These are phyloP conservation scores for Telenomus remus DNA, from an alignment of 1,140 invertebrate genomes.

Conservation along the genomic window DNA sequence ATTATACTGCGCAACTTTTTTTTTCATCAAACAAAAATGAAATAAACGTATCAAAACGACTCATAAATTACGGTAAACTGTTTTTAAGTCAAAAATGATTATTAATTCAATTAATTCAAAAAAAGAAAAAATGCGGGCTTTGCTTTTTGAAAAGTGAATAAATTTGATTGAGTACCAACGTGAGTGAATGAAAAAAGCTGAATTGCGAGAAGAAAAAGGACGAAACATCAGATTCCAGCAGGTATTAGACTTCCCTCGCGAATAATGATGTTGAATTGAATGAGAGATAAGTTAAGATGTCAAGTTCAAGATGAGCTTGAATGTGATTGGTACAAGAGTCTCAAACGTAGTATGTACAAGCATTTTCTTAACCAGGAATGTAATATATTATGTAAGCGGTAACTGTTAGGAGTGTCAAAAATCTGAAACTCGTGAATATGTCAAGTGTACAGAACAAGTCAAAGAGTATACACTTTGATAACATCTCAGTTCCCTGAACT, in stretches of 20 bases:
- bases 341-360: conserved; percentile 33
- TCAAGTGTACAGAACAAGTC: conserved; percentile 5
- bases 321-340: conserved; percentile 50
- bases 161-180: no score
- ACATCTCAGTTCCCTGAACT: background rate
- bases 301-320: conserved; percentile 46
- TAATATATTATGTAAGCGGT: conserved; percentile 28
- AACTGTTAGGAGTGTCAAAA: conserved; percentile 42
- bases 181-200: background rate
- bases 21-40: no score
- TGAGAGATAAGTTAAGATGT: conserved; percentile 52
- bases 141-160: no score
- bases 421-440: conserved; percentile 18
- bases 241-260: conserved; percentile 36
- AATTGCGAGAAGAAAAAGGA: background rate
- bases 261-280: conserved; percentile 48
- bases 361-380: conserved; percentile 28
- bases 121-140: no score
- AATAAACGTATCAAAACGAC: no score
- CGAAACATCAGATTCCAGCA: conserved; percentile 10
- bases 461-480: background rate
- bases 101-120: no score
- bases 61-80: no score
- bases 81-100: no score
- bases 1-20: no score